Evolutionary conservation across 2,113 vertebrate species (phyloP).

Genomic region (Holacanthus passer): DNA sequence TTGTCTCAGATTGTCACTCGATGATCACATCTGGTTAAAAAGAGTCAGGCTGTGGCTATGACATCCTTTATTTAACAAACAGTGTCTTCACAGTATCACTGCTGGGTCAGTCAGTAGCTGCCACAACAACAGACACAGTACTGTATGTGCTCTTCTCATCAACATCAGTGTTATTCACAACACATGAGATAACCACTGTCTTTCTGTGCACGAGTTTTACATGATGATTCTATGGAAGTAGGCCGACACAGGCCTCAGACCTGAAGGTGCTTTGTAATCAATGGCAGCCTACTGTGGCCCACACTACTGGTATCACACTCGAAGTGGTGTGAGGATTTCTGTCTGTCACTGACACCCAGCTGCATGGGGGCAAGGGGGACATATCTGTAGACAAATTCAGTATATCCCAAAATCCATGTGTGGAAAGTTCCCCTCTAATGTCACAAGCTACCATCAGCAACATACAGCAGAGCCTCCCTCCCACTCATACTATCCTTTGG

Average conservation of each 20-base stretch:
- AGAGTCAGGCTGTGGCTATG: constrained; percentile 49
- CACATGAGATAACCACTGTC: constrained; percentile 1
- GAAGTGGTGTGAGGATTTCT: constrained; percentile 57
- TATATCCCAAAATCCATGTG: constrained; percentile 52
- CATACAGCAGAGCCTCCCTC: constrained; percentile 56
- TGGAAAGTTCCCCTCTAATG: constrained; percentile 54
- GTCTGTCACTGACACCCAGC: constrained; percentile 36
- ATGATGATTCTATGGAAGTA: constrained; percentile 6
- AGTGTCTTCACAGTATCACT: constrained; percentile 39
- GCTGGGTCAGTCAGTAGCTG: constrained; percentile 12
- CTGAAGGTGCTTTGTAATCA: constrained; percentile 56
- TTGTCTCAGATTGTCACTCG: constrained; percentile 73
- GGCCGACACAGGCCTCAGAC: neutral
- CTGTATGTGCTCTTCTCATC: constrained; percentile 21
- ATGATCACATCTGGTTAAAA: constrained; percentile 75
- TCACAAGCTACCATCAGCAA: constrained; percentile 53
- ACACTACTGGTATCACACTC: constrained; percentile 18
- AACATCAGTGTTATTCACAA: constrained; percentile 22
- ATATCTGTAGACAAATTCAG: constrained; percentile 38
- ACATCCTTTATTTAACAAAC: constrained; percentile 52
- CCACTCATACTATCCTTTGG: constrained; percentile 68
- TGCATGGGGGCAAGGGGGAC: neutral
- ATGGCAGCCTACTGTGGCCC: constrained; percentile 30
- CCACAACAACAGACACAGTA: constrained; percentile 21
- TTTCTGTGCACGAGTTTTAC: neutral